These are phyloP conservation scores for Eudemis profundana DNA, from an alignment of 2,888 invertebrate genomes.

Conservation along the genomic window DNA sequence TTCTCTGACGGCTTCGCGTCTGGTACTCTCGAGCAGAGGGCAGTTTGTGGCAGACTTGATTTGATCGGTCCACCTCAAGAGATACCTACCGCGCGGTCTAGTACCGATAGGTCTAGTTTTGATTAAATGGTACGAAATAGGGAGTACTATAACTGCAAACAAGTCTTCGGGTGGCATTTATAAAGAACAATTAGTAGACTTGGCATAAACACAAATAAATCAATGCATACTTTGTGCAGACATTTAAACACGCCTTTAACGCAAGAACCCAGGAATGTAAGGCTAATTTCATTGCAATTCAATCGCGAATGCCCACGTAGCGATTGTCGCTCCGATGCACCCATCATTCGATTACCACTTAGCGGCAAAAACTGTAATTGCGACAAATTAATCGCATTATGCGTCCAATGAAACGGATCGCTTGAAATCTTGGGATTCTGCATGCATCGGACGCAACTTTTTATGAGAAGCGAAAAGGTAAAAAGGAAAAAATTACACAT, in stretches of 20 bases:
- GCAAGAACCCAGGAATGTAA: constrained; percentile 43
- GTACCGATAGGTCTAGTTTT: too few relatives aligned
- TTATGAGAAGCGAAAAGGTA: not conserved
- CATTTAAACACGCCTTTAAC: constrained; percentile 21
- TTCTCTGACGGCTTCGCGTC: too few relatives aligned
- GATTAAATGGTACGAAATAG: not conserved
- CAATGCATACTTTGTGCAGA: constrained; percentile 3
- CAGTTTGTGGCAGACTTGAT: too few relatives aligned
- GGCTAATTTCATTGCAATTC: constrained; percentile 62
- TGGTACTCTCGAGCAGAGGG: too few relatives aligned
- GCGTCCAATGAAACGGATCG: constrained; percentile 47
- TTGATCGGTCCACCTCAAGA: too few relatives aligned
- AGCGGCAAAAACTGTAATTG: constrained; percentile 56
- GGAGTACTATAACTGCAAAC: not conserved
- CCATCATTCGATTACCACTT: constrained; percentile 55
- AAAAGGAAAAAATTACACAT: not conserved
- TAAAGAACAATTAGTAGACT: constrained; percentile 8
- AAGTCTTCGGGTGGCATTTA: not conserved
- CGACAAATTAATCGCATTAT: constrained; percentile 69
- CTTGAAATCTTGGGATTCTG: constrained; percentile 24
- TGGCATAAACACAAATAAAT: constrained; percentile 4
- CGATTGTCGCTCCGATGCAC: constrained; percentile 57
- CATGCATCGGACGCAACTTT: constrained; percentile 3
- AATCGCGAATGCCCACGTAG: constrained; percentile 56
- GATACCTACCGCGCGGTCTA: too few relatives aligned